These are phyloP conservation scores for Kudoa iwatai DNA, from an alignment of 30 jellyfish, hydroid and myxozoan species.

Conservation along the genomic window DNA sequence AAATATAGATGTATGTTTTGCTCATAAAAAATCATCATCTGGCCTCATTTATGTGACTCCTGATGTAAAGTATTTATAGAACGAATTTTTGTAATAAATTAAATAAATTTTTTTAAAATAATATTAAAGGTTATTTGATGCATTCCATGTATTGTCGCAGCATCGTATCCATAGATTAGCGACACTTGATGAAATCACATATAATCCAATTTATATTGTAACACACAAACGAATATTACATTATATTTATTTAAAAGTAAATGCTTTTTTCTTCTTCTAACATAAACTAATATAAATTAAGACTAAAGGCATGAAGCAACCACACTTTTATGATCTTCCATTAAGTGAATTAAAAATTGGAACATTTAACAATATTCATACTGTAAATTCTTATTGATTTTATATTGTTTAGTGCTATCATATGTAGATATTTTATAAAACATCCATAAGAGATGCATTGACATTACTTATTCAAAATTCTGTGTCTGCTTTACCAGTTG, in stretches of 20 bases:
- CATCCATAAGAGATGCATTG: constrained; percentile 43
- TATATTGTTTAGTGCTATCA: neutral
- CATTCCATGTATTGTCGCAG: too few species aligned
- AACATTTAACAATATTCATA: constrained; percentile 13
- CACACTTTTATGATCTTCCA: constrained; percentile 1
- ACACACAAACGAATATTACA: constrained; percentile 33
- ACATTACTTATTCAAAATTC: constrained; percentile 15
- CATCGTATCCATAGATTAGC: constrained; percentile 86
- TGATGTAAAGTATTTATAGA: too few species aligned
- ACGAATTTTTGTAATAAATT: too few species aligned
- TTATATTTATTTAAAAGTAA: constrained; percentile 32
- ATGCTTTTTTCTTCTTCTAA: constrained; percentile 1
- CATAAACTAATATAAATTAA: neutral
- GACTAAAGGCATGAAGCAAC: neutral
- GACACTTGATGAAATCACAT: constrained; percentile 39
- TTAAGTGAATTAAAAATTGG: constrained; percentile 31
- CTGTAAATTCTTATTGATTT: constrained; percentile 6
- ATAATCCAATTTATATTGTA: constrained; percentile 26
- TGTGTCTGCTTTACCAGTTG: constrained; percentile 63
- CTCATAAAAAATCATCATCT: too few species aligned
- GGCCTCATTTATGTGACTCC: too few species aligned
- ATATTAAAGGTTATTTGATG: too few species aligned
- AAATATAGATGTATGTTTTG: too few species aligned
- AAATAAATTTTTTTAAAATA: too few species aligned
- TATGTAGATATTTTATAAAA: constrained; percentile 17